Base-by-base conservation (phyloP, 1,140 invertebrate genomes). In the Microplitis mediator region DNA sequence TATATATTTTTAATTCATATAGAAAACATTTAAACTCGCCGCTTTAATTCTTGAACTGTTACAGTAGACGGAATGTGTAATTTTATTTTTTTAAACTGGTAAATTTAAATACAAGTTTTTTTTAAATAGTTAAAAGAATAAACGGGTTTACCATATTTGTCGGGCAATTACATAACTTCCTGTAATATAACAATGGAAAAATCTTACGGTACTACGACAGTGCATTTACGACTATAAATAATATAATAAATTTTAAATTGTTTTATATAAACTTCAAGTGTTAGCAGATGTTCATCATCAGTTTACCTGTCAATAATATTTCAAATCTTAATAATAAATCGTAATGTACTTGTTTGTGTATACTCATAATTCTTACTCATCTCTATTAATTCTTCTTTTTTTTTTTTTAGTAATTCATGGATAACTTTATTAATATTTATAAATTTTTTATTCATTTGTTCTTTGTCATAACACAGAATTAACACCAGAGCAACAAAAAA, bases 401-500 rank as follows among this genome's bases (percentile, higher is more conserved):
- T 23, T 23, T 23, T 23, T 23, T 23, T 23, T 23, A 23, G 23
- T 23, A 23, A 23, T 23, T 23, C 23, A 23, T 23, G 23, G 23
- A 23, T 23, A 23, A 23, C 23, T 16, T 23, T 13, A 23, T 13
- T 56, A 56, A 56, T 56, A 56, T 16, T 54, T 23, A 4, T 4
- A 23, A 16, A 36, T 8, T 63, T 31, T 58, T 71, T 58, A 14
- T 72, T 61, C 54, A 62, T 65, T 61, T 68, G 77, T 61, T 76
- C 70, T 56, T 54, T 13, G 9, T 14, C 3, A n/a, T 54, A n/a
- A 94, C 93, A 71, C 89, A 97, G 96, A 98, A 90, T 86, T 98
- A 81, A 96, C 95, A 70, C 91, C 92, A 32, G 95, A 97, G 81
- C 95, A 98, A 85, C 94, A 96, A 81, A 94, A 96, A 85, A 90